Evolutionary conservation across 1,140 invertebrate species (phyloP).

Genomic region (Drosophila micromelanica): DNA sequence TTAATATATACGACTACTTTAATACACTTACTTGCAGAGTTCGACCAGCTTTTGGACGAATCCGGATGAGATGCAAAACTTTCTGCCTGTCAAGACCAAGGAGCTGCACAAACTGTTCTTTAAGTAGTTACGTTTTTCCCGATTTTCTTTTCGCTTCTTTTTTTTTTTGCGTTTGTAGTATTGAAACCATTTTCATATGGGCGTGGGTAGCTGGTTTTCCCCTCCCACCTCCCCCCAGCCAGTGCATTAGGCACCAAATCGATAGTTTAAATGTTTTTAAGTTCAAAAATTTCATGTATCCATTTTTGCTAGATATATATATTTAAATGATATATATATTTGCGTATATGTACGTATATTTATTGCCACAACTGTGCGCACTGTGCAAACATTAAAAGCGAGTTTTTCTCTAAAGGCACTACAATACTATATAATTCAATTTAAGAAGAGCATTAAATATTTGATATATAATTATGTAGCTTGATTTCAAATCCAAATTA

Average conservation of each 20-base stretch:
- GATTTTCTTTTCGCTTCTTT: not conserved
- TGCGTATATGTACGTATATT: constrained; percentile 40
- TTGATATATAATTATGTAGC: not conserved
- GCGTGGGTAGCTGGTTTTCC: too few relatives aligned
- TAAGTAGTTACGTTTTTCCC: constrained; percentile 41
- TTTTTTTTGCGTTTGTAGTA: not conserved
- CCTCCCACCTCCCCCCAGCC: not conserved
- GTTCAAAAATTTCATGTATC: constrained; percentile 6
- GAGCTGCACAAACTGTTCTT: constrained; percentile 85
- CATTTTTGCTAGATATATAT: constrained; percentile 6
- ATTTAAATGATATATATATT: constrained; percentile 14
- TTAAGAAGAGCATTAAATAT: not conserved
- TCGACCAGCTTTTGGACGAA: constrained; percentile 85
- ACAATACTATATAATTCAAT: constrained; percentile 52
- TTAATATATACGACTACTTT: too few relatives aligned
- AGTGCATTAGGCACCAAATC: not conserved
- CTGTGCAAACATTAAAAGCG: constrained; percentile 57
- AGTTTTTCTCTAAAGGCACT: constrained; percentile 46
- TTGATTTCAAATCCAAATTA: constrained; percentile 33
- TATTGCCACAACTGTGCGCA: constrained; percentile 48
- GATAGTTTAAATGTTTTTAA: constrained; percentile 1
- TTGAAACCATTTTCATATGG: not conserved
- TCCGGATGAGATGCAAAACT: constrained; percentile 86
- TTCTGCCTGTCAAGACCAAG: constrained; percentile 85
- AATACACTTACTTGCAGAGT: constrained; percentile 64